Base-by-base conservation (phyloP, 2,113 vertebrate species). In the Dicaeum eximium region DNA sequence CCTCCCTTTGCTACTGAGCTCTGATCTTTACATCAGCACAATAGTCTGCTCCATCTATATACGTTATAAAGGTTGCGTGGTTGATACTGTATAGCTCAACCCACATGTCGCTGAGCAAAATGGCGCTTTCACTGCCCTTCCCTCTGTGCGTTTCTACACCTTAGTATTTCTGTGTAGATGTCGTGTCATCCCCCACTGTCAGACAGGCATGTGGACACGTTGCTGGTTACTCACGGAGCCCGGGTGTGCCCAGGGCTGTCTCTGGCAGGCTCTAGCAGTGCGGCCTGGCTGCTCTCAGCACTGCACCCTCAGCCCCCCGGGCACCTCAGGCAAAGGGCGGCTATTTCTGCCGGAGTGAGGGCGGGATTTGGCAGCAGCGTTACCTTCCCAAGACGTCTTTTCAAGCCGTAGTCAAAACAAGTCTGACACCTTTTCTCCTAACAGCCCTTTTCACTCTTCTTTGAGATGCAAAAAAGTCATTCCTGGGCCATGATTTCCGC, bases 251-350 rank as follows among this genome's bases (percentile, higher is more conserved):
- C 50, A 7, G 21, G 21, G 44, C 48, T 10, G 8, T 6, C 42
- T 9, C 33, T 40, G 37, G 37, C 5, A 25, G 13, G 27, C 37
- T 23, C 33, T 0, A 21, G 57, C 61, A 19, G 7, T 0, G 28
- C 6, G 7, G 42, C 25, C 45, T 3, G 15, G 33, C 40, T 28
- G 58, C 35, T 15, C 1, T 0, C 65, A 33, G 54, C 18, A 7
- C 15, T 4, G 2, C 25, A 3, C 47, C 15, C 2, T 1, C 64
- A 70, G 48, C 17, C 21, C 25, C 13, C 18, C 0, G 8, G 31
- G 40, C 31, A n/a, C 57, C 53, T 31, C 42, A 3, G 37, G 8
- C 47, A 70, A 57, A 31, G 1, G 2, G 6, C 3, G 0, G 50
- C 53, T 48, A 20, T 17, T 56, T 51, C 65, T 74, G 65, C 54